Percentiles rank a stretch among this genome's conserved stretches.
Conservation (phyloP, 2,888 invertebrate species). For the Aricia artaxerxes region DNA sequence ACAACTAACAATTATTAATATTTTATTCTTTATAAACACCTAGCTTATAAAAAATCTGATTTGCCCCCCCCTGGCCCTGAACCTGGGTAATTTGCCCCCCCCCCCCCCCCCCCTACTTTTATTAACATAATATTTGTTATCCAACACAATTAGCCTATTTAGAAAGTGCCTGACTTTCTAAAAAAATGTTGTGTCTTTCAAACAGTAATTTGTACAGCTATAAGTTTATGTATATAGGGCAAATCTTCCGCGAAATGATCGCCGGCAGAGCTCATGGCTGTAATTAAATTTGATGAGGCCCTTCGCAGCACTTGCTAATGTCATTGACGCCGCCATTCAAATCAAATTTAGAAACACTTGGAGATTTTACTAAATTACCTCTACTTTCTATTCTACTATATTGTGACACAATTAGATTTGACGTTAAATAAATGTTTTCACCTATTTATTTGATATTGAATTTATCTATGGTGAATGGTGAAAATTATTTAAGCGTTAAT, state of each 20-base stretch:
- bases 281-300: constrained; percentile 7
- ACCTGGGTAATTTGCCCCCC: too few species aligned
- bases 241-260: constrained; percentile 16
- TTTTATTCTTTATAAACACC: too few species aligned
- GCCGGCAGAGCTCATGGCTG: constrained; percentile 16
- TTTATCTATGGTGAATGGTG: too few species aligned
- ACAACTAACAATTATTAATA: too few species aligned
- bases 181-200: background rate
- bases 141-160: background rate
- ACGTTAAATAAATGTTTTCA: too few species aligned
- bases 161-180: background rate
- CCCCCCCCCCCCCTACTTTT: too few species aligned
- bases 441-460: too few species aligned
- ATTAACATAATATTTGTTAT: too few species aligned
- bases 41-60: too few species aligned
- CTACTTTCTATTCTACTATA: background rate
- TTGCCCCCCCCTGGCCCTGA: too few species aligned
- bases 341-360: constrained; percentile 10
- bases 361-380: constrained; percentile 1
- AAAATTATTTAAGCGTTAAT: too few species aligned
- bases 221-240: background rate
- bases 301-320: constrained; percentile 19
- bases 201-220: constrained; percentile 3
- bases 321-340: constrained; percentile 7
- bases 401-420: too few species aligned